These are phyloP conservation scores for Ciconia nigra DNA, from an alignment of 2,797 vertebrate genomes.

Conservation along the genomic window DNA sequence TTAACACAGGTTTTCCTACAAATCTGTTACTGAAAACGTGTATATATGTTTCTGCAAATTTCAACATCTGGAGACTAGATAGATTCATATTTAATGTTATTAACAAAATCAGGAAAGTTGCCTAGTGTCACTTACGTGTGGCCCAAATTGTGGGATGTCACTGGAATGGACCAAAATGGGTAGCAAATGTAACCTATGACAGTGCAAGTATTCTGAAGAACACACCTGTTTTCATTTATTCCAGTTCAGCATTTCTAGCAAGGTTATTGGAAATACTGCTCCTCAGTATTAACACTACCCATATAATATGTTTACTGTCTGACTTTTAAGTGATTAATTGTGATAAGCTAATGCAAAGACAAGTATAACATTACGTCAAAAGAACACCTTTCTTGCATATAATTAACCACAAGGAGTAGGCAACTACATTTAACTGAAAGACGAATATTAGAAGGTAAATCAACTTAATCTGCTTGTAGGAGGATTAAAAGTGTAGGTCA, in stretches of 20 bases:
- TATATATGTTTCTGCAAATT: not conserved
- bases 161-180: not conserved
- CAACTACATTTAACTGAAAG: not conserved
- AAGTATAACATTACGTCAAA: not conserved
- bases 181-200: conserved; percentile 7
- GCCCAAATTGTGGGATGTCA: not conserved
- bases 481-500: not conserved
- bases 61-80: not conserved
- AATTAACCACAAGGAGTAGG: not conserved
- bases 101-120: conserved; percentile 16
- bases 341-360: not conserved
- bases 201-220: not conserved
- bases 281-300: not conserved
- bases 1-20: not conserved
- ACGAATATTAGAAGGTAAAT: not conserved
- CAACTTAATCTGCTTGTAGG: not conserved
- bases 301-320: not conserved
- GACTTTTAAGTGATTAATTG: not conserved
- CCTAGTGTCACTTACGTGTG: not conserved
- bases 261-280: not conserved
- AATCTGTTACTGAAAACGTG: not conserved
- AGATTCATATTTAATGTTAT: not conserved
- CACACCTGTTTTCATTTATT: not conserved
- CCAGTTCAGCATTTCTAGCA: not conserved
- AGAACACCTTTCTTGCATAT: not conserved